Evolutionary conservation across 1,140 invertebrate genomes (phyloP).

Genomic region (Drosophila prosaltans): DNA sequence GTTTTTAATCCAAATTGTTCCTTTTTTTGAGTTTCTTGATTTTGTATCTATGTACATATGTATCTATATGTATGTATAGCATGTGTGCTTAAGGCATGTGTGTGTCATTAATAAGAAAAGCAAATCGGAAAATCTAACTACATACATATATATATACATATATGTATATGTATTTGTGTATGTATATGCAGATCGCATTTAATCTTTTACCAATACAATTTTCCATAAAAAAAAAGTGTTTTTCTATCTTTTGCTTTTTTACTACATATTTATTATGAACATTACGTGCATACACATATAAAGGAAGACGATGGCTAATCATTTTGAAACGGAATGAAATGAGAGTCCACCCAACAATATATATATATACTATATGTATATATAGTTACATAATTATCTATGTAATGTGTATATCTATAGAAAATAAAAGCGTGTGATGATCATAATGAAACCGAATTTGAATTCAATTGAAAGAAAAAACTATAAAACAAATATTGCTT

Average conservation of each 20-base stretch:
- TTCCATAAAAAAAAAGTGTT: not conserved
- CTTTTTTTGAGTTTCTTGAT: conserved; percentile 6
- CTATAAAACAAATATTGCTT: not conserved
- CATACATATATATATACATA: not conserved
- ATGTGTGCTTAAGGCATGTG: conserved; percentile 2
- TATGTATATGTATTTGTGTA: too few relatives aligned
- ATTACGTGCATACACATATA: not conserved
- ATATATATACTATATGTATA: too few relatives aligned
- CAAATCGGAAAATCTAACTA: not conserved
- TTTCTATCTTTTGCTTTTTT: too few relatives aligned
- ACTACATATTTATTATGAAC: too few relatives aligned
- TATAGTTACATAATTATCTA: too few relatives aligned
- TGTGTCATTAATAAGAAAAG: not conserved
- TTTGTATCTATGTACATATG: conserved; percentile 7
- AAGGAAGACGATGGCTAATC: not conserved
- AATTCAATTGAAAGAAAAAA: not conserved
- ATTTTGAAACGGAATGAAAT: not conserved
- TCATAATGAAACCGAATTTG: not conserved
- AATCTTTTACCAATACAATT: not conserved
- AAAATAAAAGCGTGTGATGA: not conserved
- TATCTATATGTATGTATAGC: not conserved
- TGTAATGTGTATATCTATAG: too few relatives aligned
- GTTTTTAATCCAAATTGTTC: conserved; percentile 6
- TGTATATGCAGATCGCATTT: not conserved
- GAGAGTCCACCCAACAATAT: not conserved